phyloP scores from a whole-genome alignment of 2,797 vertebrate genomes.

The Sciurus vulgaris region DNA sequence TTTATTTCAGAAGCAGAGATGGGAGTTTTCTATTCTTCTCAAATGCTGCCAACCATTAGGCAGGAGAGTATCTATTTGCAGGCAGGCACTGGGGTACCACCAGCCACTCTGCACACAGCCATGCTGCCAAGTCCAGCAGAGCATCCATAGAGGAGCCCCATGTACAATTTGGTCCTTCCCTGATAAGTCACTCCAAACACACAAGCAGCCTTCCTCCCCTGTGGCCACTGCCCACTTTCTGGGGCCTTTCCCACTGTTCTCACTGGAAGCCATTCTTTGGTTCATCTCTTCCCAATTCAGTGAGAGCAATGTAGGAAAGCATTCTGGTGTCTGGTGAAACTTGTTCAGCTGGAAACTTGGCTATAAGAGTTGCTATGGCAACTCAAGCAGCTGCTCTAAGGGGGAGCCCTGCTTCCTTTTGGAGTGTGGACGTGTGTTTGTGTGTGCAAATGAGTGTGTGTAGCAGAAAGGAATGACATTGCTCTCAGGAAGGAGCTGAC shows the following conservation, averaged over 20 bases:
- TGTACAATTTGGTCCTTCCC: conserved; percentile 9
- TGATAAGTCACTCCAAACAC: conserved; percentile 73
- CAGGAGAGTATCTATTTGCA: not conserved
- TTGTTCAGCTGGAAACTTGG: conserved; percentile 62
- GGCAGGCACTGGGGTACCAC: not conserved
- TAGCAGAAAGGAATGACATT: not conserved
- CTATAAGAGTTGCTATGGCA: conserved; percentile 77
- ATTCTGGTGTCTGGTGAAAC: conserved; percentile 33
- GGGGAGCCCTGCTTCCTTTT: not conserved
- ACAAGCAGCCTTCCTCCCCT: conserved; percentile 45
- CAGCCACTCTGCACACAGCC: not conserved
- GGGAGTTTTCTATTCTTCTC: not conserved
- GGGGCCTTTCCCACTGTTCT: not conserved
- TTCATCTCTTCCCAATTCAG: conserved; percentile 41
- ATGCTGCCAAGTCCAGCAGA: not conserved
- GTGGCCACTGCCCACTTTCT: conserved; percentile 25
- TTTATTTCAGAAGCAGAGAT: not conserved
- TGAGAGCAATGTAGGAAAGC: conserved; percentile 37
- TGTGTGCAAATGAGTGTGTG: not conserved
- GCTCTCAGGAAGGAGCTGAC: not conserved
- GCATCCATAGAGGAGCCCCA: not conserved
- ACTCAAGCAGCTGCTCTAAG: conserved; percentile 46
- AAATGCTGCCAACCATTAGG: fast-evolving
- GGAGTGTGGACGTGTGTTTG: not conserved
- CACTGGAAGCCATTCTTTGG: conserved; percentile 72